Conservation (phyloP, 2,888 invertebrate genomes). For the Allophyes oxyacanthae region DNA sequence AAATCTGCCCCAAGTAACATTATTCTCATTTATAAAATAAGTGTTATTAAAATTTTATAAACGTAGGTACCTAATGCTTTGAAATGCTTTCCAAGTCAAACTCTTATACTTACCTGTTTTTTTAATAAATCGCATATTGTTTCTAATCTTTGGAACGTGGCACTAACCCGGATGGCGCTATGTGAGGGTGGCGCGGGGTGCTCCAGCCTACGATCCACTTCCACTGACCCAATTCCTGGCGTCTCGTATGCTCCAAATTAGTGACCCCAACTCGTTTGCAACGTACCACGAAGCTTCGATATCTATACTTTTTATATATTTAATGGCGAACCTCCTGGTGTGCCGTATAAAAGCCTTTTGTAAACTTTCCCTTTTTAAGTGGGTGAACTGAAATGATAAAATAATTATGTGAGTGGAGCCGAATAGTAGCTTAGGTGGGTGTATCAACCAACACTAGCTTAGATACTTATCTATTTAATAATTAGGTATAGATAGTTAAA, state of each 20-base stretch:
- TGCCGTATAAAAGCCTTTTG: background rate
- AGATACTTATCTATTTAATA: too few species aligned
- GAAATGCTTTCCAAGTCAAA: too few species aligned
- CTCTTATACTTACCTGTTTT: too few species aligned
- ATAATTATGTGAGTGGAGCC: too few species aligned
- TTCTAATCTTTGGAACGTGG: constrained; percentile 19
- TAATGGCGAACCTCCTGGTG: background rate
- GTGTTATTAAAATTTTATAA: too few species aligned
- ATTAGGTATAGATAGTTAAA: too few species aligned
- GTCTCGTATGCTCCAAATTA: constrained; percentile 55
- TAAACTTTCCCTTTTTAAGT: background rate
- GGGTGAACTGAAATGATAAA: background rate
- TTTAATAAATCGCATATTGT: too few species aligned
- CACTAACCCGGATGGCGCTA: constrained; percentile 21
- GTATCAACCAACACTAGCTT: too few species aligned
- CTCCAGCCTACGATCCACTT: constrained; percentile 49
- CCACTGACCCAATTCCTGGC: constrained; percentile 61
- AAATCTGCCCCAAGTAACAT: too few species aligned
- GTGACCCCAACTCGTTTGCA: constrained; percentile 42
- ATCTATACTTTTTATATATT: constrained; percentile 3
- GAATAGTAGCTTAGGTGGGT: too few species aligned
- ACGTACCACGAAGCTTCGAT: constrained; percentile 13
- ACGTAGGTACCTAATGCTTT: too few species aligned
- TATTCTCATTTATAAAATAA: too few species aligned
- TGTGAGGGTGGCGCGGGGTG: constrained; percentile 29